Evolutionary conservation across 2,797 vertebrate species (phyloP), one percentile per base, ranked within the genome.

Genomic region (Sebastes itinus): DNA sequence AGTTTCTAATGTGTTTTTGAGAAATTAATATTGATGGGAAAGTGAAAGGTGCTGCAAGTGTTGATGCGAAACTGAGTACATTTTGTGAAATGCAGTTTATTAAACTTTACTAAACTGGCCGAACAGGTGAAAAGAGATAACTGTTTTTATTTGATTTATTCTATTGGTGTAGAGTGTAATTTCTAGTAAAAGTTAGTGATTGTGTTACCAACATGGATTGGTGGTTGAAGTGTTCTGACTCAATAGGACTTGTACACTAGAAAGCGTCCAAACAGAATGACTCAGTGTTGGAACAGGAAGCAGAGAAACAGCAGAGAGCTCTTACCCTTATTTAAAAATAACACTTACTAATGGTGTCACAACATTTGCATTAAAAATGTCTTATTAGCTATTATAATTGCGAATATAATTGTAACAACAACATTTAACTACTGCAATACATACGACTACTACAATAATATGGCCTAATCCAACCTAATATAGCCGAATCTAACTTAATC

Each of bases 1-100:
- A 23, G 25, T 77, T 82, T 80, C 61, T 68, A 20, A 54, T 75
- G 67, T 74, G 20, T 32, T 49, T 58, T 77, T 64, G 20, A 78
- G 59, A 72, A 76, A 78, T 72, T 65, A 11, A 20, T 61, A 32
- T 55, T 62, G 22, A 38, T 9, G 14, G 16, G 12, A 59, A 70
- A 71, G 23, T 71, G n/a, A 62, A 81, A 64, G 27, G 0, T 2
- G 12, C n/a, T 56, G 0, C 14, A 16, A 25, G 28, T 12, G 12
- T 12, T 2, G 0, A 52, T 52, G 55, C 3, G 11, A 46, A 23
- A 65, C 10, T 35, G 12, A 22, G 14, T 6, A 58, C 4, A 25
- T 7, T 7, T 60, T 32, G 12, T 33, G 9, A 67, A 58, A 11
- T 1, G 3, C 0, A 11, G 6, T 35, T 70, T 59, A 13, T 16